These are phyloP conservation scores for Zaprionus camerounensis DNA, from an alignment of 1,140 invertebrate species.

Conservation along the genomic window DNA sequence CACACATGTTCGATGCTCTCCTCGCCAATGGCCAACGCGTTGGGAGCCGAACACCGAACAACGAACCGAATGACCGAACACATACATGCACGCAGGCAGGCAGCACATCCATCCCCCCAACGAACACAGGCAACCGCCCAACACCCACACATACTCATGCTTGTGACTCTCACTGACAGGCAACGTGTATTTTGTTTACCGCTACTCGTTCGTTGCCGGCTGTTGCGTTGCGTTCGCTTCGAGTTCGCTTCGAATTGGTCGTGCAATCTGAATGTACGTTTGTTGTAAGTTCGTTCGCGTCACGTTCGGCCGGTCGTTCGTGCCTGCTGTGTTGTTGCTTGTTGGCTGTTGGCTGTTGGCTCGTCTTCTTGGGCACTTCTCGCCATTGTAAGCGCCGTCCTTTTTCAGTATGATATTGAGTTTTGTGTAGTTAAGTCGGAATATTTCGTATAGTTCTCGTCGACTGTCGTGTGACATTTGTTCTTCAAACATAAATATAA, in stretches of 20 bases:
- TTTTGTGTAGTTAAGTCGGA: conserved; percentile 84
- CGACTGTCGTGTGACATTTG: conserved; percentile 83
- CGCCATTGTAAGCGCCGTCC: conserved; percentile 76
- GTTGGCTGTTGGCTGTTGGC: conserved; percentile 33
- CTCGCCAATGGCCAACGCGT: conserved; percentile 52
- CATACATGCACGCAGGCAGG: conserved; percentile 16
- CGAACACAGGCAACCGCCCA: neutral
- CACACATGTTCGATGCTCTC: conserved; percentile 67
- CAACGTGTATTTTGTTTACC: conserved; percentile 75
- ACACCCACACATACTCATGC: conserved; percentile 1
- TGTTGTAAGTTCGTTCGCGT: conserved; percentile 63
- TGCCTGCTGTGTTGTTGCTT: conserved; percentile 41
- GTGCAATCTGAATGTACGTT: conserved; percentile 44
- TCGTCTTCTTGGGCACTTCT: conserved; percentile 61
- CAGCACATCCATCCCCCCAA: neutral
- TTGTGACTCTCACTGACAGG: neutral
- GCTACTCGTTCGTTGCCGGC: conserved; percentile 71
- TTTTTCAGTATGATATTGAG: conserved; percentile 84
- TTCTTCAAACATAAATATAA: conserved; percentile 76
- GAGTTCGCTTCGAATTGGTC: conserved; percentile 74
- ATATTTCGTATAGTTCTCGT: conserved; percentile 84
- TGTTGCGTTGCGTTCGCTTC: conserved; percentile 58
- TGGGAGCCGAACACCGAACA: conserved; percentile 35
- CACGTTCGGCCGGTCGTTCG: conserved; percentile 49
- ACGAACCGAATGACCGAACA: conserved; percentile 33